Evolutionary conservation across 2,797 vertebrate genomes (phyloP).

Genomic region (Acridotheres tristis): DNA sequence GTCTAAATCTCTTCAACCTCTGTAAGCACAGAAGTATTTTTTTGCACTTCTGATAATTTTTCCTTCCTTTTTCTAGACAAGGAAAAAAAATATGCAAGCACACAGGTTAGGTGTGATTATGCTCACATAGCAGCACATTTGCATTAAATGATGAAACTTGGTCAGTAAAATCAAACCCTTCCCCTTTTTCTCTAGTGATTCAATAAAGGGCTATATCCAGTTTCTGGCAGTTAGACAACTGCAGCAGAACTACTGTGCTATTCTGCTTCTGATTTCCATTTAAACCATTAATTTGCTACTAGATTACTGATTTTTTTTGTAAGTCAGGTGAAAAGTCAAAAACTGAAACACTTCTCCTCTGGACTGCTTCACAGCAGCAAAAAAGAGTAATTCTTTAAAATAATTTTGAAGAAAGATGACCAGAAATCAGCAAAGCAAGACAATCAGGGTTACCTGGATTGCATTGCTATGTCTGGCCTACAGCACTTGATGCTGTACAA

Average conservation of each 20-base stretch:
- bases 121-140: background rate
- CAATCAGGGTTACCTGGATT: background rate
- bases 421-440: background rate
- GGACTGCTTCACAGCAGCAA: background rate
- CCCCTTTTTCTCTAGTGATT: background rate
- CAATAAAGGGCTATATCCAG: background rate
- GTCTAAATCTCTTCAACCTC: background rate
- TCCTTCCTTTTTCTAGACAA: background rate
- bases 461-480: background rate
- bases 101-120: background rate
- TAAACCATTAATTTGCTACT: background rate
- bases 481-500: background rate
- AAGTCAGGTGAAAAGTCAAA: background rate
- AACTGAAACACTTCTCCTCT: background rate
- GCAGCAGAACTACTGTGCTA: background rate
- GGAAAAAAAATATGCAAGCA: background rate
- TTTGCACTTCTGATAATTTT: background rate
- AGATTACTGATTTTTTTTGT: background rate
- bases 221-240: background rate
- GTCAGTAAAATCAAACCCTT: background rate
- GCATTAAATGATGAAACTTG: background rate
- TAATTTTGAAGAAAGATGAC: background rate
- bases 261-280: background rate
- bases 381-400: background rate
- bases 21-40: background rate